Percentiles rank a stretch among this genome's conserved stretches.
Conservation (phyloP, 2,888 invertebrate genomes). For the Megastigmus dorsalis region DNA sequence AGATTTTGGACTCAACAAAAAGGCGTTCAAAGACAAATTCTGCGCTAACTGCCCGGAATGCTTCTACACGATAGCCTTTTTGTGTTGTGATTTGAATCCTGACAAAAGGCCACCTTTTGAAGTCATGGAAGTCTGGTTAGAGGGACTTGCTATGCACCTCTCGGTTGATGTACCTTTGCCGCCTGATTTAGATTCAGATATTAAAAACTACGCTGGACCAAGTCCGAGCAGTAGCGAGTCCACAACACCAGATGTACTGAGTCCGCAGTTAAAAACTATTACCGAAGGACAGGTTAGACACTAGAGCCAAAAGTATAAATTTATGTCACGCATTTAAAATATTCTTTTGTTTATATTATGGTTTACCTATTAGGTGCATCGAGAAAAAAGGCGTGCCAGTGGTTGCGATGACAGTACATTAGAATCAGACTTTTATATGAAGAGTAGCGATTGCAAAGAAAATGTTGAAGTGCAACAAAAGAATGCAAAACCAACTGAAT, state of each 20-base stretch:
- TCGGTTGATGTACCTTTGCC: constrained; percentile 80
- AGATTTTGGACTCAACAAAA: constrained; percentile 94
- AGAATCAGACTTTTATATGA: constrained; percentile 65
- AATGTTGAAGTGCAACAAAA: constrained; percentile 32
- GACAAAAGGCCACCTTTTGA: constrained; percentile 94
- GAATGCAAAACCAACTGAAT: constrained; percentile 33
- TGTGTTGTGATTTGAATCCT: constrained; percentile 93
- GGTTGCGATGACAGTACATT: constrained; percentile 71
- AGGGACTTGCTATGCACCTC: constrained; percentile 84
- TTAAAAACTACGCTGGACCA: constrained; percentile 81
- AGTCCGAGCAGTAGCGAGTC: constrained; percentile 79
- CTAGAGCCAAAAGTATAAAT: background rate
- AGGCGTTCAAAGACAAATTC: constrained; percentile 89
- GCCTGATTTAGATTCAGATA: constrained; percentile 83
- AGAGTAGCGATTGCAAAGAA: constrained; percentile 56
- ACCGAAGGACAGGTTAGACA: constrained; percentile 74
- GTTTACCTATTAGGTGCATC: constrained; percentile 60
- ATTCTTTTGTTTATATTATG: background rate
- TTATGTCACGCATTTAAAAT: background rate
- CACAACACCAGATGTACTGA: constrained; percentile 78
- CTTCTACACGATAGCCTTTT: constrained; percentile 90
- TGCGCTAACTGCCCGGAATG: constrained; percentile 89
- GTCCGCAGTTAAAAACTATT: constrained; percentile 77
- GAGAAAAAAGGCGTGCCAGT: constrained; percentile 67
- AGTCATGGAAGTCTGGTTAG: constrained; percentile 91